These are phyloP conservation scores for Gambelia wislizenii DNA, from an alignment of 2,797 vertebrate species.

Conservation along the genomic window DNA sequence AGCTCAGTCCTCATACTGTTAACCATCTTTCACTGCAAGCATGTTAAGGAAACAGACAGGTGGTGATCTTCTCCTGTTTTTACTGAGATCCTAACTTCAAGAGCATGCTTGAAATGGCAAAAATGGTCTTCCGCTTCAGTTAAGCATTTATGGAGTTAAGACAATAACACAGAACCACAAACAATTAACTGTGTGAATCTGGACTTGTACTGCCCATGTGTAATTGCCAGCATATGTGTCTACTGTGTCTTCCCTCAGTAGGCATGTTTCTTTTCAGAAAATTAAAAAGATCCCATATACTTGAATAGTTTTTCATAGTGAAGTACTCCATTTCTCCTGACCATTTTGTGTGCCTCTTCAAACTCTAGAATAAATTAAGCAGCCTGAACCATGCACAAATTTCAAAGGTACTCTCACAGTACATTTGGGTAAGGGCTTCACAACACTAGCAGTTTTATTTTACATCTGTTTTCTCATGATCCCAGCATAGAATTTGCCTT, in stretches of 20 bases:
- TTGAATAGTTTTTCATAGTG: neutral
- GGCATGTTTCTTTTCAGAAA: neutral
- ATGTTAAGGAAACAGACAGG: neutral
- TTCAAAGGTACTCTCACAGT: no score
- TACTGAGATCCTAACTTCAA: neutral
- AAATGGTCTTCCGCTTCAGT: neutral
- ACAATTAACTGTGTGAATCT: neutral
- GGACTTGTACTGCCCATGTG: neutral
- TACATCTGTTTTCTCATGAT: neutral
- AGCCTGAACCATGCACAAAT: no score
- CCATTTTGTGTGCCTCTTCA: no score
- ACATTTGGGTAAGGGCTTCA: neutral
- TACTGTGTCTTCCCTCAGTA: neutral
- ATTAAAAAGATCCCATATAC: neutral
- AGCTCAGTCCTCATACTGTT: neutral
- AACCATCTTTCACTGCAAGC: neutral
- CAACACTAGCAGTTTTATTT: neutral
- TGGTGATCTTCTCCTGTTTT: neutral
- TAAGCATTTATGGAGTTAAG: neutral
- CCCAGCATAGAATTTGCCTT: neutral
- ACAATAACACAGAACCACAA: neutral
- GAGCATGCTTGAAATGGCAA: neutral
- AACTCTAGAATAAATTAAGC: no score
- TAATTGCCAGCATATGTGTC: neutral
- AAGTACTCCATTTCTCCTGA: neutral